A percentile compares a stretch with the other conserved stretches of the same genome.
These are phyloP conservation scores for Pseudopleuronectes americanus DNA, from an alignment of 2,797 vertebrate genomes.

Conservation along the genomic window DNA sequence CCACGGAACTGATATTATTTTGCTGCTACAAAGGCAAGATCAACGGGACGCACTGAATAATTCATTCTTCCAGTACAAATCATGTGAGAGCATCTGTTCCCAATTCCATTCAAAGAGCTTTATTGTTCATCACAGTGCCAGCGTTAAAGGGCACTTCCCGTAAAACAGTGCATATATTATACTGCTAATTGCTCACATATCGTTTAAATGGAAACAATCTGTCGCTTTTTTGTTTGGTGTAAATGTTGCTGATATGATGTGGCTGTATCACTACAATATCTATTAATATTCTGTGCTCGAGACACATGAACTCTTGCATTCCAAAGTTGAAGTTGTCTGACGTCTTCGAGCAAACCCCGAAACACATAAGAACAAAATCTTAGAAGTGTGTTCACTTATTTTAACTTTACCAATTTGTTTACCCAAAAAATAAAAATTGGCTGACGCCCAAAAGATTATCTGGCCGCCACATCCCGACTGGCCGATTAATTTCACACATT, in stretches of 20 bases:
- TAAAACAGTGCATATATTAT: constrained; percentile 51
- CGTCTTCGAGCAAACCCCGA: neutral
- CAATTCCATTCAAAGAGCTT: constrained; percentile 57
- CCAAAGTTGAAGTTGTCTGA: neutral
- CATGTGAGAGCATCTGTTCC: constrained; percentile 68
- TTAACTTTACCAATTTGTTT: neutral
- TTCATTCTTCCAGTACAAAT: constrained; percentile 56
- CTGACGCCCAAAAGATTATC: neutral
- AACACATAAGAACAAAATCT: neutral
- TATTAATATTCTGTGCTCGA: constrained; percentile 10
- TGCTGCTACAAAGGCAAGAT: constrained; percentile 37
- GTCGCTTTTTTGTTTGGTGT: constrained; percentile 32
- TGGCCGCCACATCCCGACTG: neutral
- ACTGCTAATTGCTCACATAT: constrained; percentile 45
- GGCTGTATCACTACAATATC: constrained; percentile 5
- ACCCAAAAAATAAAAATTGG: neutral
- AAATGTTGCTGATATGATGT: constrained; percentile 47
- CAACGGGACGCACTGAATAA: constrained; percentile 59
- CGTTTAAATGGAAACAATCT: constrained; percentile 35
- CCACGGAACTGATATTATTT: constrained; percentile 40
- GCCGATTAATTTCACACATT: neutral
- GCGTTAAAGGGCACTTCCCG: constrained; percentile 57
- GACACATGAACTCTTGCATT: constrained; percentile 13
- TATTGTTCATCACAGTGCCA: constrained; percentile 55
- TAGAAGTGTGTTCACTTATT: neutral